A percentile compares a stretch with the other conserved stretches of the same genome.
These are phyloP conservation scores for Phataginus tricuspis DNA, from an alignment of 2,797 vertebrate species.

Conservation along the genomic window DNA sequence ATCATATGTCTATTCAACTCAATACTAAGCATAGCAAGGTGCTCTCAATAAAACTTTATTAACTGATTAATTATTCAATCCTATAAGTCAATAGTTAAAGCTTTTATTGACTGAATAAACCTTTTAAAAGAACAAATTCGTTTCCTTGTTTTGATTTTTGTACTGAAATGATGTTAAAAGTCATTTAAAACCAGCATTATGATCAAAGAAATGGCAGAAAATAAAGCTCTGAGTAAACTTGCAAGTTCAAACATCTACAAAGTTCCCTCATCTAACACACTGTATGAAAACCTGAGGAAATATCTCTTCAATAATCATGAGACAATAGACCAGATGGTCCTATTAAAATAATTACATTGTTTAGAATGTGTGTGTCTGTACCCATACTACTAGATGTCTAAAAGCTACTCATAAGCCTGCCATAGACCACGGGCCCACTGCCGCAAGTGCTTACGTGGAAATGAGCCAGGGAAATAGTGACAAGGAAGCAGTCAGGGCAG, in stretches of 20 bases:
- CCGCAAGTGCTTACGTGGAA: neutral
- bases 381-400: neutral
- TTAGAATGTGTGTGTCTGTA: neutral
- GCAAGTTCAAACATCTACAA: conserved; percentile 31
- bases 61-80: conserved; percentile 25
- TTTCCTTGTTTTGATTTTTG: neutral
- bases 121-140: conserved; percentile 18
- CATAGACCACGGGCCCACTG: neutral
- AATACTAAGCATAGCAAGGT: neutral
- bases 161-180: conserved; percentile 18
- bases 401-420: neutral
- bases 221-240: conserved; percentile 45
- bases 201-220: conserved; percentile 37
- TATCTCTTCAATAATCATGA: conserved; percentile 9
- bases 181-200: conserved; percentile 42
- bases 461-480: neutral
- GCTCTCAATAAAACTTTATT: neutral
- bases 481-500: neutral
- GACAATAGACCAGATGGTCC: neutral
- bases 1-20: conserved; percentile 18
- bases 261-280: neutral
- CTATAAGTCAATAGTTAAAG: conserved; percentile 10
- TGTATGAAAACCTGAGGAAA: conserved; percentile 12
- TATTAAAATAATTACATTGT: neutral
- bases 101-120: conserved; percentile 10